Evolutionary conservation across 2,113 vertebrate genomes (phyloP), one percentile per base, ranked within the genome.

Genomic region (Burhinus oedicnemus): DNA sequence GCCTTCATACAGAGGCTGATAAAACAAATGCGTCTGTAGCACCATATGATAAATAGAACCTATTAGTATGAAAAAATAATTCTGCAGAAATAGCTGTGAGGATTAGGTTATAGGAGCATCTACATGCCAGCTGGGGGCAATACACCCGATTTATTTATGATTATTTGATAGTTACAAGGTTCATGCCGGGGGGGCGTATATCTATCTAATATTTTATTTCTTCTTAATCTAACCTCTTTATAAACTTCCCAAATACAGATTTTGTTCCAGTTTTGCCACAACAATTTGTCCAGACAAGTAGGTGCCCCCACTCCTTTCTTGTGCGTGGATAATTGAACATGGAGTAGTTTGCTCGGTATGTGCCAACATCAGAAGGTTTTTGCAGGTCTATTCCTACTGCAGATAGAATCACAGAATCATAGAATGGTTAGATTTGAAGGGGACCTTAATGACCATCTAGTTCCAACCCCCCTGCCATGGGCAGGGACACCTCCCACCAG

Each of bases 1-100:
- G 45, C 66, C 62, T 71, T 92, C 76, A 71, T 77, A 92, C 49
- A 68, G 47, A 93, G 36, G 57, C 52, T 65, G 77, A 93, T 94
- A 96, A 95, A 97, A 93, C 87, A 96, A 93, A 94, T 96, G 89
- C 83, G 8, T 90, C 96, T 91, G 32, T 76, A 96, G 57, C 57
- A 57, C 19, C 25, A 17, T 82, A 91, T 95, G 87, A 96, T 90
- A 96, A 94, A 97, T 93, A 97, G 79, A 95, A 86, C 32, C 70
- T 94, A 95, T 94, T 96, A 96, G 66, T 87, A 93, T 91, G 93
- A 97, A 98, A 97, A 97, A 85, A 89, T 81, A 95, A 95, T 94
- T 97, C 72, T 96, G 52, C 52, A 95, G 82, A 97, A 97, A 95
- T 80, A 77, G n/a, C 26, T 95, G 27, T 45, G 81, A 90, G 58